Conservation (phyloP, 1,140 invertebrate species). For the Heliconius eleuchia region DNA sequence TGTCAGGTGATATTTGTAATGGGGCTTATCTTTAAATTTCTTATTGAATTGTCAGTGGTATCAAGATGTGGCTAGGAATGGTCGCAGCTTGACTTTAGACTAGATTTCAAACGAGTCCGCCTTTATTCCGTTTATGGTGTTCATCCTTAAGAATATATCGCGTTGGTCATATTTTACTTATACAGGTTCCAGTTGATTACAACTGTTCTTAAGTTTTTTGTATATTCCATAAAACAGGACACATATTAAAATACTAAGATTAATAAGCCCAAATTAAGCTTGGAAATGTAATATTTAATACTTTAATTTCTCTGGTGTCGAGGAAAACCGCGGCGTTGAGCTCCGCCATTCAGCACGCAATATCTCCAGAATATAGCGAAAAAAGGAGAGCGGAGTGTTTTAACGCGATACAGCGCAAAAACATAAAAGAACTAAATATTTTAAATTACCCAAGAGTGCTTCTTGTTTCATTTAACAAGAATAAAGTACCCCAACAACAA, state of each 20-base stretch:
- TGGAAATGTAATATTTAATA: too few relatives aligned
- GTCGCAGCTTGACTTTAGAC: slow-evolving; percentile 40
- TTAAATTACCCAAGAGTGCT: neutral
- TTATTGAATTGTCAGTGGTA: slow-evolving; percentile 54
- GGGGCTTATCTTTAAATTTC: slow-evolving; percentile 46
- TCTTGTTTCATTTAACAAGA: slow-evolving; percentile 19
- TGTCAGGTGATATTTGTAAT: slow-evolving; percentile 55
- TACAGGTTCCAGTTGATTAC: neutral
- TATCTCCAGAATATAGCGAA: too few relatives aligned
- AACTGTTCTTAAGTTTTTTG: neutral
- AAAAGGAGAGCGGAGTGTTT: too few relatives aligned
- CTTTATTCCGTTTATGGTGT: slow-evolving; percentile 33
- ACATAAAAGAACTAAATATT: neutral
- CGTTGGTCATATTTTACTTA: neutral
- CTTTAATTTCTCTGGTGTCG: too few relatives aligned
- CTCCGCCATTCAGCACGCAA: too few relatives aligned
- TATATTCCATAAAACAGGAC: neutral
- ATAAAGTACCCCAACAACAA: slow-evolving; percentile 18
- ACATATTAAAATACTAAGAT: neutral
- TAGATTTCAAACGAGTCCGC: slow-evolving; percentile 46
- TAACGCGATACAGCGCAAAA: too few relatives aligned
- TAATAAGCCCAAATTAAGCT: too few relatives aligned
- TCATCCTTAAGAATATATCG: slow-evolving; percentile 23
- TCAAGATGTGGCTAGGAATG: slow-evolving; percentile 51
- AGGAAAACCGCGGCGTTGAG: too few relatives aligned